Evolutionary conservation across 2,888 invertebrate genomes (phyloP), one percentile per base, ranked within the genome.

Genomic region (Mactromeris polynyma): DNA sequence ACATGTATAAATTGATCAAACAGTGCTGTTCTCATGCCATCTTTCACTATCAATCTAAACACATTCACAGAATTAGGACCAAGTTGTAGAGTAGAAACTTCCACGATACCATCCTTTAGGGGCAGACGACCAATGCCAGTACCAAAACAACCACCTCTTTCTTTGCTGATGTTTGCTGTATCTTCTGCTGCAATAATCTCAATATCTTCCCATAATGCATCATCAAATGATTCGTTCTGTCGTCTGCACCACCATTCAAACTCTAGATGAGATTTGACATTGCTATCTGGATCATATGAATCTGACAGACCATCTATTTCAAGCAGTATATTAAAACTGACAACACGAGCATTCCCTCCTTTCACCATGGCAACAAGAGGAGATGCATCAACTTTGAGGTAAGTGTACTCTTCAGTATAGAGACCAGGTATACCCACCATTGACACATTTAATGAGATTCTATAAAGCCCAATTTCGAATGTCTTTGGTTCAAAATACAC

Each of bases 371-470:
- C 90, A 11, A 92, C 89, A 0, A 94, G 80, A 0, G 93, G 93
- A 4, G 93, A 93, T 1, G 88, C 82, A n/a, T 89, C 86, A 11
- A 94, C 91, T n/a, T 89, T 87, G 11, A 94, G 73, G 79, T 92
- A 94, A 17, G 93, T 92, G 77, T 90, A 93, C 42, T 94, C 91
- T 40, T 90, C 90, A n/a, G 93, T 88, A 19, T 86, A 93, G 26
- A 94, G 87, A 0, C 94, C 94, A 46, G 93, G 93, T 40, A 94
- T 93, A 21, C 91, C 94, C 36, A 42, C 86, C 93, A 94, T 94
- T 4, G 94, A 94, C n/a, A 94, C 94, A 79, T 94, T 94, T 73
- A 94, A 83, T 33, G 89, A 92, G 1, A 94, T 92, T 81, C 90
- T 90, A 81, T 93, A 94, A 3, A 90, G 89, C 19, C 94, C 94